Conservation (phyloP, 2,888 invertebrate genomes). For the Brassicogethes aeneus region DNA sequence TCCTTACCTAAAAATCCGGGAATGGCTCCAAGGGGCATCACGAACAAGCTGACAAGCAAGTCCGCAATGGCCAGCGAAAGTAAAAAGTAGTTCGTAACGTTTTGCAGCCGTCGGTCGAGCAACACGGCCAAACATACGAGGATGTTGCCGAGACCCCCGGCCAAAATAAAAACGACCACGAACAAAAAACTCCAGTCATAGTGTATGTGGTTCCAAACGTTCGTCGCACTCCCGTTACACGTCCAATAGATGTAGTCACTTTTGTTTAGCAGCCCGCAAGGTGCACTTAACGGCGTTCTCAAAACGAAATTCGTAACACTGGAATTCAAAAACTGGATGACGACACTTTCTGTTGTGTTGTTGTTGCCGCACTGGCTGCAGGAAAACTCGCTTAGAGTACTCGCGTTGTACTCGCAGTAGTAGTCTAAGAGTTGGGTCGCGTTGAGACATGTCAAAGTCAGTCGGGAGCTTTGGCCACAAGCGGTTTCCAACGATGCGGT, state of each 20-base stretch:
- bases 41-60: slow-evolving; percentile 83
- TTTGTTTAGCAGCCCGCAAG: slow-evolving; percentile 24
- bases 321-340: slow-evolving; percentile 18
- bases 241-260: slow-evolving; percentile 28
- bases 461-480: slow-evolving; percentile 14
- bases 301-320: slow-evolving; percentile 24
- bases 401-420: slow-evolving; percentile 22
- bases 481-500: slow-evolving; percentile 12
- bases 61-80: slow-evolving; percentile 90
- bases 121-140: slow-evolving; percentile 90
- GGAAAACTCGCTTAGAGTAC: slow-evolving; percentile 14
- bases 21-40: slow-evolving; percentile 93
- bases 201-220: slow-evolving; percentile 17
- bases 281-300: slow-evolving; percentile 16
- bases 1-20: slow-evolving; percentile 86
- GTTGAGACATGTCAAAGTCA: slow-evolving; percentile 21
- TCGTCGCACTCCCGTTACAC: slow-evolving; percentile 20
- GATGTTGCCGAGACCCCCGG: slow-evolving; percentile 85
- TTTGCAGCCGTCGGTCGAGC: slow-evolving; percentile 82
- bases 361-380: slow-evolving; percentile 24
- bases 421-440: slow-evolving; percentile 21
- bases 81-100: slow-evolving; percentile 92
- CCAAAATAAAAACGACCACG: slow-evolving; percentile 76
- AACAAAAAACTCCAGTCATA: slow-evolving; percentile 80
- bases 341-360: slow-evolving; percentile 14